Conservation (phyloP, 2,888 invertebrate species). For the Dermolepida albohirtum region DNA sequence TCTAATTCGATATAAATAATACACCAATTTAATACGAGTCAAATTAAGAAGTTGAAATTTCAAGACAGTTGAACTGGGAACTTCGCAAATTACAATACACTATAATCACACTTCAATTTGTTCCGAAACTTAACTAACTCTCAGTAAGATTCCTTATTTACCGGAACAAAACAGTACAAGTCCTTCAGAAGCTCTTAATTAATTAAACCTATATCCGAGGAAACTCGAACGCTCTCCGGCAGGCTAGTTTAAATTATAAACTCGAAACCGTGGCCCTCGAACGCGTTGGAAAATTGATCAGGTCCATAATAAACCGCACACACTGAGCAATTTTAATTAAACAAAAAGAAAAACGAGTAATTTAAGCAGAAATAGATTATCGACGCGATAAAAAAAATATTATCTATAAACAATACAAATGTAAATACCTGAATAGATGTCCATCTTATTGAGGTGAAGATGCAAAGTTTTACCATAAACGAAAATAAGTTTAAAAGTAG, state of each 20-base stretch:
- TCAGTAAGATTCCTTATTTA: conserved; percentile 19
- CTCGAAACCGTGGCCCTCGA: background rate
- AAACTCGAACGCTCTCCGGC: conserved; percentile 1
- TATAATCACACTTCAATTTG: conserved; percentile 2
- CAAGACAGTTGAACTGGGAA: background rate
- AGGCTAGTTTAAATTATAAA: conserved; percentile 28
- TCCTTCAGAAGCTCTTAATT: conserved; percentile 33
- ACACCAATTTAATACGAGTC: too few relatives aligned
- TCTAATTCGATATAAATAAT: too few relatives aligned
- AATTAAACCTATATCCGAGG: conserved; percentile 22
- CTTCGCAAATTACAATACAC: background rate
- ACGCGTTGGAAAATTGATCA: background rate
- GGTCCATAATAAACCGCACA: background rate
- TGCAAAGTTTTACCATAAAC: too few relatives aligned
- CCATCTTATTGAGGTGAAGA: conserved; percentile 28
- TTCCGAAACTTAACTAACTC: conserved; percentile 3
- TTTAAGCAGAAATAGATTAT: too few relatives aligned
- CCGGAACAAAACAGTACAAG: conserved; percentile 30
- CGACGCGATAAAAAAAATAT: too few relatives aligned
- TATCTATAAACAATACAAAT: conserved; percentile 7
- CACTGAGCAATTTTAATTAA: too few relatives aligned
- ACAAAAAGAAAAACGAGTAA: too few relatives aligned
- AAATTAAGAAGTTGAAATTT: background rate
- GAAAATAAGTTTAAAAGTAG: too few relatives aligned
- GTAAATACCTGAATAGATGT: conserved; percentile 41